These are phyloP conservation scores for Augiades crinisus DNA, from an alignment of 2,888 invertebrate genomes.

Conservation along the genomic window DNA sequence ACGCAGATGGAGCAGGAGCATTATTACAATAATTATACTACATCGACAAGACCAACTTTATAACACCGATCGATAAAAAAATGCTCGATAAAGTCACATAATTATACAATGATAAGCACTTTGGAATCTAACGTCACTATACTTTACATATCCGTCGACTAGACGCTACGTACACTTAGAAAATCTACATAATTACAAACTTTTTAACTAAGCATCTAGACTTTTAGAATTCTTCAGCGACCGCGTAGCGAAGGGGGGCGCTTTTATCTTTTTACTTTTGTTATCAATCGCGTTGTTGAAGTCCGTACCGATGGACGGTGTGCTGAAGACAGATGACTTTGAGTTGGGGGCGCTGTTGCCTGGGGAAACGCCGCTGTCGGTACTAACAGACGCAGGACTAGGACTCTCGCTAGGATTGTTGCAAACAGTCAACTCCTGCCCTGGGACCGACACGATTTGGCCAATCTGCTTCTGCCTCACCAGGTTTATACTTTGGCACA, in stretches of 20 bases:
- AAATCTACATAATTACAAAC: slow-evolving; percentile 80
- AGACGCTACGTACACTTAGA: slow-evolving; percentile 74
- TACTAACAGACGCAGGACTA: slow-evolving; percentile 70
- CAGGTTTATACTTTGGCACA: slow-evolving; percentile 79
- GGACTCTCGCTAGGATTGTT: slow-evolving; percentile 68
- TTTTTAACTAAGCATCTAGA: slow-evolving; percentile 69
- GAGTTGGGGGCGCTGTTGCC: slow-evolving; percentile 68
- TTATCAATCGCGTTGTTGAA: slow-evolving; percentile 46
- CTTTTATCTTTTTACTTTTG: slow-evolving; percentile 64
- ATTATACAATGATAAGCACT: slow-evolving; percentile 65
- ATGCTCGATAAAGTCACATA: slow-evolving; percentile 52
- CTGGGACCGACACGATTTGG: slow-evolving; percentile 70
- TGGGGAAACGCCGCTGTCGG: slow-evolving; percentile 71
- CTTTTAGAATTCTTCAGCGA: slow-evolving; percentile 75
- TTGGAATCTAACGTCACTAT: slow-evolving; percentile 70
- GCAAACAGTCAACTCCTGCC: slow-evolving; percentile 72
- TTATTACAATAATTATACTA: slow-evolving; percentile 41
- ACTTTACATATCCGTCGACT: slow-evolving; percentile 52
- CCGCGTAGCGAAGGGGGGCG: slow-evolving; percentile 49
- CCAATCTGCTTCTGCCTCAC: slow-evolving; percentile 77
- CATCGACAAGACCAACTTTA: slow-evolving; percentile 44
- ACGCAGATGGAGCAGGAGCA: neutral
- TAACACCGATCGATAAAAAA: slow-evolving; percentile 59
- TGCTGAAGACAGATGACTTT: slow-evolving; percentile 61
- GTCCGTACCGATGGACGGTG: slow-evolving; percentile 49